phyloP scores from a whole-genome alignment of 2,888 invertebrate genomes.

The Oscheius myriophilus region DNA sequence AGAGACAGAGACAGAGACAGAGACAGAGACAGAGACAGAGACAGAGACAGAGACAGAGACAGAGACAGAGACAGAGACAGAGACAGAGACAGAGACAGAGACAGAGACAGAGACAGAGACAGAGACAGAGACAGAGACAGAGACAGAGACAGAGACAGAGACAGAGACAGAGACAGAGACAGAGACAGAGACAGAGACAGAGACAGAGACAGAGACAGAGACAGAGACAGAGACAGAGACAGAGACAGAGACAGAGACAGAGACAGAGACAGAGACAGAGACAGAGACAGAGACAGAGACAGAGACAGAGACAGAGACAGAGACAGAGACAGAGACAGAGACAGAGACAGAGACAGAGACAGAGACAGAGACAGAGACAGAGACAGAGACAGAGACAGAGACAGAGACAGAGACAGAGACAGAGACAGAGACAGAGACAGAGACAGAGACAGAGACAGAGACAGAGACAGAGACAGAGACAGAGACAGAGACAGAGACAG shows the following conservation, averaged over 20 bases:
- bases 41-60: not conserved
- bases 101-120: not conserved
- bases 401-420: not conserved
- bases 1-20: not conserved
- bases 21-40: not conserved
- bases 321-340: not conserved
- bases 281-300: not conserved
- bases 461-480: not conserved
- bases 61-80: not conserved
- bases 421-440: not conserved
- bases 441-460: not conserved
- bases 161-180: not conserved
- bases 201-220: not conserved
- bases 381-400: not conserved
- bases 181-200: not conserved
- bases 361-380: not conserved
- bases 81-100: not conserved
- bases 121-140: not conserved
- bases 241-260: not conserved
- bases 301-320: not conserved
- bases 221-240: not conserved
- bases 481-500: not conserved
- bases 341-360: not conserved
- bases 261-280: not conserved
- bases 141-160: not conserved